Evolutionary conservation across 2,113 vertebrate species (phyloP).

Genomic region (Urocitellus parryii): DNA sequence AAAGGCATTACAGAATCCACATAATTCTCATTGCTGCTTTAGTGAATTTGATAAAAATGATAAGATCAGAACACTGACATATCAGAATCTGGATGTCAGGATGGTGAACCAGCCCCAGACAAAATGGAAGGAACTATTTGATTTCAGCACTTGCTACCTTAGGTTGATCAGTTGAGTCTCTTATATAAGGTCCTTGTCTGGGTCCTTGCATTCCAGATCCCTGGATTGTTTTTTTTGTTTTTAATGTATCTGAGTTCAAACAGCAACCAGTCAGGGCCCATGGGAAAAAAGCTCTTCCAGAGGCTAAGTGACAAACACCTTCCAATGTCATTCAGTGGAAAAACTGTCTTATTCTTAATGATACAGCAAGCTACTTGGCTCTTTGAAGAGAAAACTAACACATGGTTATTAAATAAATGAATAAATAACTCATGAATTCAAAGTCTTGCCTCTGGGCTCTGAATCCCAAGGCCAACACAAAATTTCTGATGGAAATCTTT

Average conservation of each 20-base stretch:
- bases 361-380: background rate
- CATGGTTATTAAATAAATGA: background rate
- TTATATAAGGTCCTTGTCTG: background rate
- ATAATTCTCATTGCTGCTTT: background rate
- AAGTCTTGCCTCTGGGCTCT: background rate
- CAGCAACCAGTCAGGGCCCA: background rate
- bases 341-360: background rate
- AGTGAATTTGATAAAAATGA: background rate
- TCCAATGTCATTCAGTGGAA: background rate
- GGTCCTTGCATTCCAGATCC: background rate
- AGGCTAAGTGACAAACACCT: background rate
- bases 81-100: background rate
- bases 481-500: slow-evolving; percentile 5
- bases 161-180: background rate
- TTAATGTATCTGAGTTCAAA: background rate
- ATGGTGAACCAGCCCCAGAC: background rate
- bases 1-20: background rate
- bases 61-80: background rate
- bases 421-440: background rate
- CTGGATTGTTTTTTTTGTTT: background rate
- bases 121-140: background rate
- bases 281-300: background rate
- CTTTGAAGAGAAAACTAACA: background rate
- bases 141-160: background rate
- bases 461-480: background rate